phyloP scores from a whole-genome alignment of 2,888 invertebrate species.

The Bimastos eiseni region DNA sequence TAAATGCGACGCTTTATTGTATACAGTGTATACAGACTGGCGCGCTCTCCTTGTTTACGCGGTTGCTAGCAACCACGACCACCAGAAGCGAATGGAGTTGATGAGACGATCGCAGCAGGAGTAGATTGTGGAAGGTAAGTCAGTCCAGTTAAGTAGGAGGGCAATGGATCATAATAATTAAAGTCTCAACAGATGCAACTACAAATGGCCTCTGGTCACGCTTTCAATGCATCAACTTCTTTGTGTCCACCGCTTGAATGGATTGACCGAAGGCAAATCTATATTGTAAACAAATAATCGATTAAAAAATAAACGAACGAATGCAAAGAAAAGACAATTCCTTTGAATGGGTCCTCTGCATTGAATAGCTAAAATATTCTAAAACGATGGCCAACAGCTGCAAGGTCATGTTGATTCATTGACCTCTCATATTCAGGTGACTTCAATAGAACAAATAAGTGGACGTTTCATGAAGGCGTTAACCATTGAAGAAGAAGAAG shows the following conservation, averaged over 20 bases:
- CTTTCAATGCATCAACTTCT: background rate
- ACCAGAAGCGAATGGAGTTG: background rate
- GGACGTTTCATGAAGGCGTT: no score
- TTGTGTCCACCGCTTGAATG: background rate
- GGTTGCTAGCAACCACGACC: constrained; percentile 19
- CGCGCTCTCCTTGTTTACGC: background rate
- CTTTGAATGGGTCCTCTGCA: no score
- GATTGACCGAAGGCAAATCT: background rate
- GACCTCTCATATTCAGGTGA: no score
- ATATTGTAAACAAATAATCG: background rate
- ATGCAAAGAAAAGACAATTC: background rate
- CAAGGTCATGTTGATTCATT: background rate
- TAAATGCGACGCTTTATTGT: background rate
- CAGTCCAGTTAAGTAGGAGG: background rate
- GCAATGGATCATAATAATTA: background rate
- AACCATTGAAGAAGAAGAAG: no score
- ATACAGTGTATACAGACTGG: background rate
- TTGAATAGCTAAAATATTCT: background rate
- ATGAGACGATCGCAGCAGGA: background rate
- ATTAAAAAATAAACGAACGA: background rate
- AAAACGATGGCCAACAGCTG: background rate
- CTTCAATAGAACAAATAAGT: no score
- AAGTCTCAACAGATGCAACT: background rate
- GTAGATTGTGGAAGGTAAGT: background rate
- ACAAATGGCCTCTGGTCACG: background rate